These are phyloP conservation scores for Ispidina lecontei DNA, from an alignment of 2,797 vertebrate genomes.

Conservation along the genomic window DNA sequence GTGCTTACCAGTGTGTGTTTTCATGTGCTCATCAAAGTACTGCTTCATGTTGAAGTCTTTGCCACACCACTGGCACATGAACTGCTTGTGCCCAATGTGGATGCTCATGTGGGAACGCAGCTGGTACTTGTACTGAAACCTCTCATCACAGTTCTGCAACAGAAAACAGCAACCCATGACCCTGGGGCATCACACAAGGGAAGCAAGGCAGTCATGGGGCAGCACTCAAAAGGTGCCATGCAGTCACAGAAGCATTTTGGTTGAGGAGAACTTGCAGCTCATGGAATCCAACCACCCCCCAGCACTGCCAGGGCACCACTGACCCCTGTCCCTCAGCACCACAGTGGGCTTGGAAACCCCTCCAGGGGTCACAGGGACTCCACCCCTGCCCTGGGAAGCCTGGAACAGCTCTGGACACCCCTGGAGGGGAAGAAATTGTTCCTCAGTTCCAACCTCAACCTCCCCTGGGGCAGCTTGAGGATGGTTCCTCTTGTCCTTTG, in stretches of 20 bases:
- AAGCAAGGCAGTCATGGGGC: background rate
- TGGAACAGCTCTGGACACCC: too few relatives aligned
- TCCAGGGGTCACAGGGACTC: background rate
- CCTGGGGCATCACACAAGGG: background rate
- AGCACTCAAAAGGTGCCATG: background rate
- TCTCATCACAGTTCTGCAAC: slow-evolving; percentile 90
- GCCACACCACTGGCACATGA: slow-evolving; percentile 99
- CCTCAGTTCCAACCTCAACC: too few relatives aligned
- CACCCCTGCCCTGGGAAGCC: background rate
- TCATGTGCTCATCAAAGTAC: slow-evolving; percentile 99
- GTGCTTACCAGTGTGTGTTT: slow-evolving; percentile 93
- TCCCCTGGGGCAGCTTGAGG: too few relatives aligned
- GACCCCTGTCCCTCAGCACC: background rate
- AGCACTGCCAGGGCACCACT: background rate
- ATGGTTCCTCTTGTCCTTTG: too few relatives aligned
- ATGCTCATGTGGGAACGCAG: slow-evolving; percentile 98
- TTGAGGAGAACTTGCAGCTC: background rate
- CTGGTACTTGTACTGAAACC: slow-evolving; percentile 98
- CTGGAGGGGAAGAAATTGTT: too few relatives aligned
- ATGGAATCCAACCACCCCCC: background rate
- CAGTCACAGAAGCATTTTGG: background rate
- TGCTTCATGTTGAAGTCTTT: slow-evolving; percentile 99
- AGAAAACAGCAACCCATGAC: background rate
- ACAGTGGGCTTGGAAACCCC: background rate
- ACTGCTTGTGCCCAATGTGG: slow-evolving; percentile 97